phyloP scores from a whole-genome alignment of 1,140 invertebrate genomes.

The Meloidogyne chitwoodi region DNA sequence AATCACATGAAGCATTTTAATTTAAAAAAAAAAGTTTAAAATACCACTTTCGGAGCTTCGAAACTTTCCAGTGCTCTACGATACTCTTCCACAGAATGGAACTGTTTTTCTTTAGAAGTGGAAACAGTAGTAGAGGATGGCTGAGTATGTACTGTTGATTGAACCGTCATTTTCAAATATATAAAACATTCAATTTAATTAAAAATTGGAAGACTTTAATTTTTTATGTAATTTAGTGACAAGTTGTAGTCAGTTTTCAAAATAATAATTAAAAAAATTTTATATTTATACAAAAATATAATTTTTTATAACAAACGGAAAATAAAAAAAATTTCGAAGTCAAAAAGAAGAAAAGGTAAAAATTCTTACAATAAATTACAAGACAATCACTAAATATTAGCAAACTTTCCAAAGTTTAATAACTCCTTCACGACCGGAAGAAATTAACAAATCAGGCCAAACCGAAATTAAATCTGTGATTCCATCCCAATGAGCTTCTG shows the following conservation, averaged over 20 bases:
- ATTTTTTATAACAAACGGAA: too few relatives aligned
- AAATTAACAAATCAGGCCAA: constrained; percentile 43
- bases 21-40: not conserved
- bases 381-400: not conserved
- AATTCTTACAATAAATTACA: not conserved
- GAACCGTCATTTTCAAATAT: not conserved
- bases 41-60: not conserved
- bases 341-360: not conserved
- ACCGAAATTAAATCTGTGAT: constrained; percentile 39
- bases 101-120: constrained; percentile 1
- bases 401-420: constrained; percentile 45
- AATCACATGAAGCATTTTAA: not conserved
- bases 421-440: constrained; percentile 40
- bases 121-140: not conserved
- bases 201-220: too few relatives aligned
- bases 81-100: constrained; percentile 5
- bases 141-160: not conserved
- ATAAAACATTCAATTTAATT: not conserved
- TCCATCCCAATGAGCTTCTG: constrained; percentile 34
- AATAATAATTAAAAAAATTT: too few relatives aligned
- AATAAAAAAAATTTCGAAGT: not conserved
- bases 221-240: too few relatives aligned
- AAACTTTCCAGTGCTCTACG: constrained; percentile 4
- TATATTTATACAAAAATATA: too few relatives aligned
- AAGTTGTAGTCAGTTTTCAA: too few relatives aligned